Evolutionary conservation across 1,140 invertebrate genomes (phyloP), one percentile per base, ranked within the genome.

Genomic region (Dreissena polymorpha): DNA sequence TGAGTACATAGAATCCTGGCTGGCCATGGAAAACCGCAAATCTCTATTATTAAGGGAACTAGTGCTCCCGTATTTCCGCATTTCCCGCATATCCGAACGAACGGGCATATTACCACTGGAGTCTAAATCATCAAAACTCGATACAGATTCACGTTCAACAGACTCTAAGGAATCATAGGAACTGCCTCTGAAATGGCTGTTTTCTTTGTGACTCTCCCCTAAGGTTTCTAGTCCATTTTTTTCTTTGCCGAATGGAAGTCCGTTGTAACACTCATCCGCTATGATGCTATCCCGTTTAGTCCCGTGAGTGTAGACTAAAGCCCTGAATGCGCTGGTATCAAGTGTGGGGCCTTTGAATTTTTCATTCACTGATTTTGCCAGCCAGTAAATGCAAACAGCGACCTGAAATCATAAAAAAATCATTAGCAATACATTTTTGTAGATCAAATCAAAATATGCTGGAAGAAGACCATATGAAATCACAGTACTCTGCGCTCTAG

Each of bases 361-460:
- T 0, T 65, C 63, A 1, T 81, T 81, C 49, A 88, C 87, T 69
- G 80, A 21, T 83, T 85, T 80, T 13, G 90, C 92, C 10, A 92
- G 82, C 91, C 91, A 92, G 84, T 88, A 92, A 12, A 92, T 82
- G 21, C 89, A 89, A 27, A 92, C 87, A 3, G 90, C 89, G 77
- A 92, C 92, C 92, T 92, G 88, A 21, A 86, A 84, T 85, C 60
- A 84, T 39, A 79, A 16, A 71, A 70, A 63, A 50, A 65, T 67
- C 18, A 60, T 67, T 78, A 25, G 21, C 0, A 39, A 39, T 39
- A 39, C 2, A 39, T 39, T 39, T 39, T 39, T 39, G 39, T 39
- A 39, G 39, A 39, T 39, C 3, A 2, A 39, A 39, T 39, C 3
- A 2, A 39, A 39, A 39, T 39, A 39, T 39, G 8, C 39, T 39